These are phyloP conservation scores for Chymomyza caudatula DNA, from an alignment of 2,888 invertebrate species.

Conservation along the genomic window DNA sequence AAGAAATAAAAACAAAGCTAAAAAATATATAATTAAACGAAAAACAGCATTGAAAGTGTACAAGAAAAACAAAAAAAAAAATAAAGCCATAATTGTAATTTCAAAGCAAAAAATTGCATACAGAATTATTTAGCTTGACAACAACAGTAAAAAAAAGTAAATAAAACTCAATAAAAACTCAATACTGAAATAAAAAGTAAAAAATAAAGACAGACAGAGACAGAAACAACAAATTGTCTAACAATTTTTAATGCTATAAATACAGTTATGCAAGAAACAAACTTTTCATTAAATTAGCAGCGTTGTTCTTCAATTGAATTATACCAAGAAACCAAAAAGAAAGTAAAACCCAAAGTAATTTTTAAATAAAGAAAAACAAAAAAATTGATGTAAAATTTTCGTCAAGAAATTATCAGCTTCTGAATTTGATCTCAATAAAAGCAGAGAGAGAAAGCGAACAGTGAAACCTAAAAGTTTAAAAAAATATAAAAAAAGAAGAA, in stretches of 20 bases:
- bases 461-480: conserved; percentile 26
- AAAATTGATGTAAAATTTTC: conserved; percentile 56
- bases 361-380: conserved; percentile 16
- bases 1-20: conserved; percentile 29
- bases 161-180: background rate
- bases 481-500: conserved; percentile 17
- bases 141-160: conserved; percentile 5
- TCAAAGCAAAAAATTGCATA: background rate
- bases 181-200: background rate
- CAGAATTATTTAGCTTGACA: background rate
- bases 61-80: conserved; percentile 11
- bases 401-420: conserved; percentile 62
- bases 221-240: conserved; percentile 33
- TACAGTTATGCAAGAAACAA: background rate
- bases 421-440: conserved; percentile 64
- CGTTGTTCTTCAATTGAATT: conserved; percentile 58
- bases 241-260: conserved; percentile 35
- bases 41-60: conserved; percentile 1
- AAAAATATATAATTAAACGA: conserved; percentile 18
- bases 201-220: conserved; percentile 2
- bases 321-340: conserved; percentile 33
- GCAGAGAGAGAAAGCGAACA: conserved; percentile 25
- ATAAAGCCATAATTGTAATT: conserved; percentile 20
- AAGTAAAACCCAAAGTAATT: conserved; percentile 5
- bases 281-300: conserved; percentile 40